These are phyloP conservation scores for Euwallacea fornicatus DNA, from an alignment of 1,140 invertebrate species.

Conservation along the genomic window DNA sequence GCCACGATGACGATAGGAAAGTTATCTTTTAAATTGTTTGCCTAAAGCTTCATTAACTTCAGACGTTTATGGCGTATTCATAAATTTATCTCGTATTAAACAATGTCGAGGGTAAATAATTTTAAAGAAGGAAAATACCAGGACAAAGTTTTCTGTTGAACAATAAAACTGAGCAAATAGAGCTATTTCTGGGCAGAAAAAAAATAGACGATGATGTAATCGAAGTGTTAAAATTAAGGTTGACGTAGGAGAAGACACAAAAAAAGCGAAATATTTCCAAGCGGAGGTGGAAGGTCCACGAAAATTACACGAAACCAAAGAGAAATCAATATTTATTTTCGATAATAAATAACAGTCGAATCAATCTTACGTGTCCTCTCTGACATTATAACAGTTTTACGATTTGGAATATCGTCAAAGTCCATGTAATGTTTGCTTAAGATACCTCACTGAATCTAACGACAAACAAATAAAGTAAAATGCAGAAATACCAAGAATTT, in stretches of 20 bases:
- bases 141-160: conserved; percentile 27
- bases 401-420: neutral
- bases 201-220: neutral
- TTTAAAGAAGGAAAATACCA: conserved; percentile 31
- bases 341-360: too few species aligned
- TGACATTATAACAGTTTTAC: neutral
- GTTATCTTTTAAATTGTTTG: conserved; percentile 36
- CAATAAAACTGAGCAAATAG: conserved; percentile 16
- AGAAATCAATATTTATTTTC: too few species aligned
- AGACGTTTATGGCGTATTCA: conserved; percentile 36
- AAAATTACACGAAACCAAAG: too few species aligned
- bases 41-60: conserved; percentile 29
- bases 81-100: conserved; percentile 37
- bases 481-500: too few species aligned
- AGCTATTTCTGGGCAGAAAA: neutral
- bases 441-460: neutral
- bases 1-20: conserved; percentile 23
- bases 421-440: conserved; percentile 1
- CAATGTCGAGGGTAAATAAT: conserved; percentile 33
- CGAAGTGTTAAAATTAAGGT: neutral
- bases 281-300: too few species aligned
- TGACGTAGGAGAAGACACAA: neutral
- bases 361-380: neutral
- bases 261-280: neutral
- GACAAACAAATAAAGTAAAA: neutral